A percentile compares a stretch with the other conserved stretches of the same genome.
phyloP scores from a whole-genome alignment of 1,140 invertebrate genomes.

The Sycophila sp. region DNA sequence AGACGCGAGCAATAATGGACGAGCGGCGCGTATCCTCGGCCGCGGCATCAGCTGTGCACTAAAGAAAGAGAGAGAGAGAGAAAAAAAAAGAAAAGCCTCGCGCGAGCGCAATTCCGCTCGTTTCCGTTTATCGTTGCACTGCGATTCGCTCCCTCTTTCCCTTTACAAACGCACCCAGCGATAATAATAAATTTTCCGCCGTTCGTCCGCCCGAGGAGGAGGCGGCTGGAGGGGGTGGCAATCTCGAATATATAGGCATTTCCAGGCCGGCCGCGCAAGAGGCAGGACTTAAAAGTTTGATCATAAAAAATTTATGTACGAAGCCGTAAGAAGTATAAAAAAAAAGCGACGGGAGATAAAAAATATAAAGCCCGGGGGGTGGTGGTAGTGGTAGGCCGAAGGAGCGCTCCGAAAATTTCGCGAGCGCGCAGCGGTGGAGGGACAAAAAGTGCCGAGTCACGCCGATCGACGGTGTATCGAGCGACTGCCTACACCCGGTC shows the following conservation, averaged over 20 bases:
- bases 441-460: constrained; percentile 32
- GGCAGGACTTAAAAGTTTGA: constrained; percentile 20
- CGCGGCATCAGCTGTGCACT: background rate
- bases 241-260: constrained; percentile 26
- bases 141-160: constrained; percentile 18
- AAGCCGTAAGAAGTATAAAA: constrained; percentile 29
- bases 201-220: background rate
- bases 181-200: constrained; percentile 24
- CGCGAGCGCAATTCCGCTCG: background rate
- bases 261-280: constrained; percentile 5
- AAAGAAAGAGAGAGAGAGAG: too few species aligned
- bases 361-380: constrained; percentile 27
- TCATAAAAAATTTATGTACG: constrained; percentile 34
- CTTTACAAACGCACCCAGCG: constrained; percentile 17
- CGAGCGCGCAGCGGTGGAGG: background rate
- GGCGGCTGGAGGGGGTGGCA: background rate
- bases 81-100: too few species aligned
- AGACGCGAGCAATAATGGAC: constrained; percentile 9
- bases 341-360: constrained; percentile 26
- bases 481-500: too few species aligned
- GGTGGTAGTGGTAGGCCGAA: too few species aligned
- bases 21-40: background rate
- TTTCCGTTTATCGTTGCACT: constrained; percentile 18
- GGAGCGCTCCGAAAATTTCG: constrained; percentile 20
- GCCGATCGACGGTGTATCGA: constrained; percentile 47